These are phyloP conservation scores for Schizaphis graminum DNA, from an alignment of 2,888 invertebrate species.

Conservation along the genomic window DNA sequence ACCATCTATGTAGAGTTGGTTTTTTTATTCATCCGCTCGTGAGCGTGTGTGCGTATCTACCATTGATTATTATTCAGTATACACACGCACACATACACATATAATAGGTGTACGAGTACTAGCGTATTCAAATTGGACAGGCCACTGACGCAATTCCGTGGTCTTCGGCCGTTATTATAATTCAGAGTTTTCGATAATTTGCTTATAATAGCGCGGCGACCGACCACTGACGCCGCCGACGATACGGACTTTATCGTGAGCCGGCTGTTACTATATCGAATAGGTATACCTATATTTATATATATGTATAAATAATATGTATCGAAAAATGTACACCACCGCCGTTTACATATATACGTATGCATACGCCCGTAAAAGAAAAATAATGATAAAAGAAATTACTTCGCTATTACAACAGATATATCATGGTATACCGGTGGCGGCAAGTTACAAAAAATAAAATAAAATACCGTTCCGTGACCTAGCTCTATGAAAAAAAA, in stretches of 20 bases:
- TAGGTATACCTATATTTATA: not conserved
- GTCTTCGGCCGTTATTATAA: conserved; percentile 35
- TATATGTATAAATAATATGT: not conserved
- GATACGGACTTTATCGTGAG: not conserved
- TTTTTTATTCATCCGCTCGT: conserved; percentile 7
- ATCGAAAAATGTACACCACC: conserved; percentile 9
- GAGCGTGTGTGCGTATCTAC: not conserved
- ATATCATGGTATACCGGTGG: not conserved
- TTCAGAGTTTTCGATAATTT: conserved; percentile 41
- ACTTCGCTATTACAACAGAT: not conserved
- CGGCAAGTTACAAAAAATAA: not conserved
- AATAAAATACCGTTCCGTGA: conserved; percentile 33
- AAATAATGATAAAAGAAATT: not conserved
- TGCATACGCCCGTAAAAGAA: not conserved
- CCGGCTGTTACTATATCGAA: not conserved
- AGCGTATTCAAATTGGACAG: conserved; percentile 47
- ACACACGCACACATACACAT: conserved; percentile 13
- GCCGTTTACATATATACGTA: not conserved
- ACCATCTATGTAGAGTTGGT: not conserved
- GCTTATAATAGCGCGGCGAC: conserved; percentile 16
- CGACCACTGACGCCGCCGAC: not conserved
- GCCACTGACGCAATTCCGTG: conserved; percentile 43
- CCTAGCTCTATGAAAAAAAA: not conserved
- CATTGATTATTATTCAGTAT: conserved; percentile 44
- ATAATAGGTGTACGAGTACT: conserved; percentile 4